Evolutionary conservation across 2,113 vertebrate genomes (phyloP), one percentile per base, ranked within the genome.

Genomic region (Nycticebus coucang): DNA sequence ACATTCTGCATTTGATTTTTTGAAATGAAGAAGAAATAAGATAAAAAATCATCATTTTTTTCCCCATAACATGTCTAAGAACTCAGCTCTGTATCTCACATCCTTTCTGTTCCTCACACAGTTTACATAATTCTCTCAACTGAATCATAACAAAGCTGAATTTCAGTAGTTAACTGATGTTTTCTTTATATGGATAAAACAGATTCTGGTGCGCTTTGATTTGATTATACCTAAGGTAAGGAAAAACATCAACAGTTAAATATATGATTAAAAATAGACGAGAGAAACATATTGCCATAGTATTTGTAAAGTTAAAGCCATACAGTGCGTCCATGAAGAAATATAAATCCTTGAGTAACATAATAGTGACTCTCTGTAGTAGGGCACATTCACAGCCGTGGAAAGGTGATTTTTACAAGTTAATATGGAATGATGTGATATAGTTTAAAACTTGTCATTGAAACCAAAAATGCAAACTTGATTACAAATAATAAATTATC

Each of bases 371-470:
- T n/a, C 26, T 95, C 33, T 69, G 74, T 64, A 79, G 45, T 83
- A 41, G 13, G 53, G 62, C 78, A 91, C 33, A 93, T 93, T 87
- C 18, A 88, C 21, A 83, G 87, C 45, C 81, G 91, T 53, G 0
- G 85, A 95, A 96, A 97, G 95, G 80, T 95, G 78, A 7, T 93
- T 87, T 84, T 37, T 89, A 35, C 78, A 59, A 97, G 93, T 94
- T 66, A 88, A 1, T 18, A 94, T 77, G 15, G 60, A 87, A 80
- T 50, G 66, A 68, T 62, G 7, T 13, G 6, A 45, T 90, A 37
- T 1, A 62, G 30, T 18, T 35, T 95, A 85, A 60, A 92, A 14
- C 12, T 91, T 96, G 77, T 80, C 18, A 7, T 18, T 71, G 89
- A 97, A 82, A 85, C 84, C 75, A 82, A 80, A 97, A 94, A 55